Evolutionary conservation across 2,113 vertebrate species (phyloP).

Genomic region (Gobius niger): DNA sequence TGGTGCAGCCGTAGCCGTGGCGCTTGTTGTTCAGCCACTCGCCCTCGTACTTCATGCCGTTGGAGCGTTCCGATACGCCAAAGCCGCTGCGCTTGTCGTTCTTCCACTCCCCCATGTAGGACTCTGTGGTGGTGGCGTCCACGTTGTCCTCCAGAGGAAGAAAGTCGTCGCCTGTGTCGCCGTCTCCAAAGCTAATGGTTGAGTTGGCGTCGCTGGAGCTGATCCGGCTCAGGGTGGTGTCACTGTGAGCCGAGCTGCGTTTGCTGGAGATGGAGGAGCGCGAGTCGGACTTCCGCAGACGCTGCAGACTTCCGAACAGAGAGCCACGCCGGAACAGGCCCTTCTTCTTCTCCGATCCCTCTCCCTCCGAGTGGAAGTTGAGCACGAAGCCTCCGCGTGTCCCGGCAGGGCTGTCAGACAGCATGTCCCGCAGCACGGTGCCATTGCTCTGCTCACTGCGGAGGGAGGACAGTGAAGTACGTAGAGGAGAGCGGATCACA

Average conservation of each 20-base stretch:
- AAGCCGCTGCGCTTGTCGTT: constrained; percentile 94
- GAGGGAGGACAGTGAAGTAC: constrained; percentile 90
- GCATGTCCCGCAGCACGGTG: constrained; percentile 82
- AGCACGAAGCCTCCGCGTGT: constrained; percentile 94
- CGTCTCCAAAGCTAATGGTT: constrained; percentile 91
- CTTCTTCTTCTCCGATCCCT: constrained; percentile 84
- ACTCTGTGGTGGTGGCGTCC: constrained; percentile 93
- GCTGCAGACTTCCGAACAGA: constrained; percentile 90
- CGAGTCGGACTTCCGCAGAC: constrained; percentile 90
- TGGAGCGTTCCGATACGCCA: constrained; percentile 91
- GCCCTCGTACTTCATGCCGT: constrained; percentile 94
- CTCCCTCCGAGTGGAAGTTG: constrained; percentile 89
- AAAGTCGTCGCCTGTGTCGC: constrained; percentile 84
- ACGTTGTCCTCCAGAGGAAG: constrained; percentile 87
- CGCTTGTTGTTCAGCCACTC: constrained; percentile 94
- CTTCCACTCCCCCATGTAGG: constrained; percentile 96
- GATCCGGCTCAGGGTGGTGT: constrained; percentile 92
- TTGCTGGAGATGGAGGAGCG: constrained; percentile 96
- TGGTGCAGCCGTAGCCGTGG: constrained; percentile 93
- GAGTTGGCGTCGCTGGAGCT: constrained; percentile 96
- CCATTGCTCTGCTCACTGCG: constrained; percentile 96
- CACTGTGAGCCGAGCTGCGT: constrained; percentile 92
- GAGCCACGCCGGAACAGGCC: constrained; percentile 92
- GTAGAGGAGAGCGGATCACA: constrained; percentile 91
- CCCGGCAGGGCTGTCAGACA: constrained; percentile 85